Evolutionary conservation across 2,113 vertebrate species (phyloP), one percentile per base, ranked within the genome.

Genomic region (Herpetotheres cachinnans): DNA sequence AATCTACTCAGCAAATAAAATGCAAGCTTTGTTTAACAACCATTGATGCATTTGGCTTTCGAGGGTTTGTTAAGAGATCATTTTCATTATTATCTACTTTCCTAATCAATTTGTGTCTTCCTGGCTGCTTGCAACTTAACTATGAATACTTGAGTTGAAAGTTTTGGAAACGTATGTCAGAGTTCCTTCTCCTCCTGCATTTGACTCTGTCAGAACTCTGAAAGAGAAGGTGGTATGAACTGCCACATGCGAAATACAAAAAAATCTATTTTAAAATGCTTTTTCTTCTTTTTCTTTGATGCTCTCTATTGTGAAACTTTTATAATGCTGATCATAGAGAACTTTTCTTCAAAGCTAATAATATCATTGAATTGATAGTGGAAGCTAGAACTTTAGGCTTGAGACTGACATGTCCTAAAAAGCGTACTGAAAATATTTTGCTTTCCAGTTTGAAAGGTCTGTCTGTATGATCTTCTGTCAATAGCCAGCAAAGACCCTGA

Each of bases 261-360:
- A 54, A 21, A 13, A 24, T 5, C 50, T 77, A 27, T 78, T 95
- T 94, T n/a, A 74, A 74, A 91, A 94, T 62, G 79, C n/a, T 70
- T 92, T 93, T 76, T 93, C 50, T 89, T 88, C 29, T 78, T 94
- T 66, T 83, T 71, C 56, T 94, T 72, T 86, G 26, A 78, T 89
- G 66, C 25, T 72, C 3, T 63, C 46, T 77, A 72, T 82, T 90
- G 87, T 93, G n/a, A 94, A 96, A 93, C 40, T 90, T 96, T 88
- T 50, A 86, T 71, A 71, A 30, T 34, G 47, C 17, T 82, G 71
- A 63, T 73, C 55, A 89, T 1, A 78, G 26, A 81, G 55, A 91
- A 89, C 6, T 6, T 40, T 74, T 66, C 83, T 82, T 86, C 82
- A 86, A 81, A 90, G 80, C 44, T 78, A 70, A 50, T 49, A 70